phyloP scores from a whole-genome alignment of 2,113 vertebrate genomes.

The Rhinichthys klamathensis region DNA sequence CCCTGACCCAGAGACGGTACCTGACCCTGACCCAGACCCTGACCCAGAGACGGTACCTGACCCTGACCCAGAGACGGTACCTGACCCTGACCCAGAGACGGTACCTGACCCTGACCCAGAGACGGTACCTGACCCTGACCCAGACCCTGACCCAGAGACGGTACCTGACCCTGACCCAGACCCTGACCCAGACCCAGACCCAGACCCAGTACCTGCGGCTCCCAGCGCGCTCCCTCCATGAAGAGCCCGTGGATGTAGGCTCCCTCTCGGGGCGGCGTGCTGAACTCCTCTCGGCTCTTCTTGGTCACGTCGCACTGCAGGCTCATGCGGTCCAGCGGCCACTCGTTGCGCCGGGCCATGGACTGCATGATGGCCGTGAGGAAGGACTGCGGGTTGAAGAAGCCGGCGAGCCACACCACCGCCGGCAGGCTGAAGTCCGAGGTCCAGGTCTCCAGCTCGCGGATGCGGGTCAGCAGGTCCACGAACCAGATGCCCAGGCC shows the following conservation, averaged over 20 bases:
- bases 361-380: slow-evolving; percentile 96
- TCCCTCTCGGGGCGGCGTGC: slow-evolving; percentile 79
- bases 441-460: slow-evolving; percentile 88
- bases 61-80: no score
- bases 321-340: slow-evolving; percentile 91
- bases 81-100: no score
- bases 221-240: slow-evolving; percentile 94
- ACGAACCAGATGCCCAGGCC: slow-evolving; percentile 86
- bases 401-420: slow-evolving; percentile 87
- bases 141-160: no score
- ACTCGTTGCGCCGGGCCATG: slow-evolving; percentile 84
- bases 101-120: no score
- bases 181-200: not conserved
- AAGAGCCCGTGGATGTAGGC: slow-evolving; percentile 88
- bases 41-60: no score
- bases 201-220: slow-evolving; percentile 81
- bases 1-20: no score
- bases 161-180: no score
- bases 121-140: no score
- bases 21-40: no score
- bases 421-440: slow-evolving; percentile 85
- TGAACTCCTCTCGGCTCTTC: slow-evolving; percentile 86
- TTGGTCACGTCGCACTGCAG: slow-evolving; percentile 93
- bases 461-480: slow-evolving; percentile 87
- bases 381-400: slow-evolving; percentile 95